phyloP scores from a whole-genome alignment of 2,113 vertebrate species.

The Apus apus region DNA sequence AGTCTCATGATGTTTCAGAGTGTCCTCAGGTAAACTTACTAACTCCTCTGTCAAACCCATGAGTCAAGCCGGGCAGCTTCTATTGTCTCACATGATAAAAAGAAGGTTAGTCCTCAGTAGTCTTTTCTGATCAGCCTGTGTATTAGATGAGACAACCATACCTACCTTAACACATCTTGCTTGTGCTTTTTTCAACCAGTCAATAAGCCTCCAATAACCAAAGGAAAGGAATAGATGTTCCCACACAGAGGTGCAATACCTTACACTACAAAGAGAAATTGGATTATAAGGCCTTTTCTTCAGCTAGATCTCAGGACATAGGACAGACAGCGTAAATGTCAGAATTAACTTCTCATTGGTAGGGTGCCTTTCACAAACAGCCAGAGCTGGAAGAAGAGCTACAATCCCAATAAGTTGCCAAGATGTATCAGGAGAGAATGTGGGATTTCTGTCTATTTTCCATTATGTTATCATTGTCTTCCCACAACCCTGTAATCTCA shows the following conservation, averaged over 20 bases:
- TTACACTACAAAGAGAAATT: neutral
- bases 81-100: neutral
- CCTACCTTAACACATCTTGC: neutral
- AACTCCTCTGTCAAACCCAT: constrained; percentile 29
- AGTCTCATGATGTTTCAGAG: constrained; percentile 36
- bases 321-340: neutral
- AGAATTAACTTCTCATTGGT: neutral
- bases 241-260: neutral
- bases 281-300: neutral
- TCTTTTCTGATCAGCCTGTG: neutral
- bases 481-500: neutral
- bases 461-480: neutral
- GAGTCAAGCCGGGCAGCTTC: constrained; percentile 29
- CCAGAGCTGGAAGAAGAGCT: neutral
- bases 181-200: neutral
- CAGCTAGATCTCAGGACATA: neutral
- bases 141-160: neutral
- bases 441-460: neutral
- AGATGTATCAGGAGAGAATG: neutral
- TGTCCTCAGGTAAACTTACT: constrained; percentile 48
- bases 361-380: neutral
- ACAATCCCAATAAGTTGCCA: neutral
- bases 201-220: neutral
- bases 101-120: neutral
- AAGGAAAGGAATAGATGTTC: neutral